A percentile compares a stretch with the other conserved stretches of the same genome.
These are phyloP conservation scores for Psittacula cyanocephala DNA, from an alignment of 2,113 vertebrate genomes.

Conservation along the genomic window DNA sequence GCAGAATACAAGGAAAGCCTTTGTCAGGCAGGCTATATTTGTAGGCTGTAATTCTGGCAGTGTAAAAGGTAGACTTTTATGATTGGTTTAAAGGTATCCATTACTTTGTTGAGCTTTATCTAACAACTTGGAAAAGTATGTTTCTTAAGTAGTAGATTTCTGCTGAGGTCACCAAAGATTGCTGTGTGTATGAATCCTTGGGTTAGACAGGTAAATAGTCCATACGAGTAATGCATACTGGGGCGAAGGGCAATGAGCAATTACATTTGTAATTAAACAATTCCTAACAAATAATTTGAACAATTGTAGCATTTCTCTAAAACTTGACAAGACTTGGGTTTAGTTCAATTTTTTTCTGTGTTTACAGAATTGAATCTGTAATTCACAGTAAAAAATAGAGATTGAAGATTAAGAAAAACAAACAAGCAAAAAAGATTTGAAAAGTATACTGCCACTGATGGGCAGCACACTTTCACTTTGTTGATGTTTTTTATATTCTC, in stretches of 20 bases:
- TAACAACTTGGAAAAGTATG: not conserved
- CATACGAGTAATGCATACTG: not conserved
- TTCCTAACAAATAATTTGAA: not conserved
- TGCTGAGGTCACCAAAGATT: not conserved
- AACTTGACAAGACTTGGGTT: not conserved
- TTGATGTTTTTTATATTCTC: not conserved
- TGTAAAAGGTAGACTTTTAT: not conserved
- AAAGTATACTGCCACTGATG: not conserved
- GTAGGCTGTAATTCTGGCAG: not conserved
- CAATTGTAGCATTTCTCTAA: not conserved
- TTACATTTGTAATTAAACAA: not conserved
- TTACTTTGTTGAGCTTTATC: not conserved
- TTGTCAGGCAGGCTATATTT: not conserved
- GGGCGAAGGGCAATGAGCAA: not conserved
- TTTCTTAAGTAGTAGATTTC: not conserved
- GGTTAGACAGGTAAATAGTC: not conserved
- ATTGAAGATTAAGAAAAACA: not conserved
- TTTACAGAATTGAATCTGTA: not conserved
- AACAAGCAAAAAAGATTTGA: not conserved
- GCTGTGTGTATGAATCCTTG: not conserved
- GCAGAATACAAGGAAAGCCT: not conserved
- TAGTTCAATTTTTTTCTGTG: not conserved
- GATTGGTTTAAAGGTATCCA: not conserved
- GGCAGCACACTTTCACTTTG: not conserved
- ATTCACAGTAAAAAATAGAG: not conserved